These are phyloP conservation scores for Octopus sinensis DNA, from an alignment of 1,140 invertebrate genomes.

Conservation along the genomic window DNA sequence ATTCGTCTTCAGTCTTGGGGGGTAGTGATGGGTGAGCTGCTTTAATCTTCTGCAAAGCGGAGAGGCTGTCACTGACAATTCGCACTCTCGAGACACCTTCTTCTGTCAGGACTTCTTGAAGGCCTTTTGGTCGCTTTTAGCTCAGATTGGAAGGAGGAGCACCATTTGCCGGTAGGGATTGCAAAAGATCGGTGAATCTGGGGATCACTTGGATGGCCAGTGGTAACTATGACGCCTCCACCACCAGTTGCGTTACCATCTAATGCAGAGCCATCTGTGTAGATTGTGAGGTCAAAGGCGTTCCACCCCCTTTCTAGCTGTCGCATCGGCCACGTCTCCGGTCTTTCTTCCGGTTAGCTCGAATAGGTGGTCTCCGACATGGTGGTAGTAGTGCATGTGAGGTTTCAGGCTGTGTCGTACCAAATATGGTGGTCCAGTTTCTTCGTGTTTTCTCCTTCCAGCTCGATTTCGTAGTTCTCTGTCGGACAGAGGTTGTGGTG, in stretches of 20 bases:
- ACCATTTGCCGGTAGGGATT: not conserved
- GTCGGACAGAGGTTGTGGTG: not conserved
- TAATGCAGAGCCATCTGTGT: not conserved
- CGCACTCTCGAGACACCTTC: not conserved
- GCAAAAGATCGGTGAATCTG: not conserved
- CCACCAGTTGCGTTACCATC: not conserved
- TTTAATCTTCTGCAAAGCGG: not conserved
- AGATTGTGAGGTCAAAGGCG: not conserved
- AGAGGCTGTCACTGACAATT: not conserved
- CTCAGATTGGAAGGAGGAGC: not conserved
- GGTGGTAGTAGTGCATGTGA: not conserved
- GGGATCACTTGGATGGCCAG: not conserved
- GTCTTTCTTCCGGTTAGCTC: not conserved
- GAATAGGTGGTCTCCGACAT: not conserved
- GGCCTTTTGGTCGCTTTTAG: not conserved
- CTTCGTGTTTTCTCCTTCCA: not conserved
- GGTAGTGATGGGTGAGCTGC: not conserved
- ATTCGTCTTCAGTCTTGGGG: not conserved
- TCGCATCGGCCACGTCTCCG: not conserved
- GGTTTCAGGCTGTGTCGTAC: not conserved
- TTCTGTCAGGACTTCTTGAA: not conserved
- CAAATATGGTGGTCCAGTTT: not conserved
- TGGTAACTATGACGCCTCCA: conserved; percentile 4
- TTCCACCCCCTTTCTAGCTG: not conserved
- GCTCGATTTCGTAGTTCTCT: not conserved